These are phyloP conservation scores for Drosophila rhopaloa DNA, from an alignment of 1,140 invertebrate species.

Conservation along the genomic window DNA sequence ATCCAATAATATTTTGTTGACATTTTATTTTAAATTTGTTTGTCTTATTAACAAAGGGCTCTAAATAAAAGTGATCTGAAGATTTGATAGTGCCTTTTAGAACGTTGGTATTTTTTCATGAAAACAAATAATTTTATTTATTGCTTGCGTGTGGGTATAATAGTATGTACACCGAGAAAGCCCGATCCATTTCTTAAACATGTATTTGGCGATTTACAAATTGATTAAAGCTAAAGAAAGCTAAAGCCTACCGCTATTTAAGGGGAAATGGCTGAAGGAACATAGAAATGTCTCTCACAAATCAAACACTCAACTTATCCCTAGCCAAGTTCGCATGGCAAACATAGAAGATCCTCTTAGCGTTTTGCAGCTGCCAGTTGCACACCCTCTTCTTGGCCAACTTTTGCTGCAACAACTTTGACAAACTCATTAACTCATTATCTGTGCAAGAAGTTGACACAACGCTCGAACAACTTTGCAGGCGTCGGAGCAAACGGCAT, in stretches of 20 bases:
- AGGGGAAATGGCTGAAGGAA: neutral
- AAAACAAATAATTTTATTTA: neutral
- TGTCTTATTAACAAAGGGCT: too few relatives aligned
- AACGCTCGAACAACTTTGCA: conserved; percentile 60
- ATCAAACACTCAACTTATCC: neutral
- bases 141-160: neutral
- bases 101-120: too few relatives aligned
- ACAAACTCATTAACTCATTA: conserved; percentile 76
- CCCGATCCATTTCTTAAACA: too few relatives aligned
- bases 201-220: too few relatives aligned
- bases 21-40: too few relatives aligned
- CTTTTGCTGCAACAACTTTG: conserved; percentile 52
- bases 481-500: conserved; percentile 52
- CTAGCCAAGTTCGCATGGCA: conserved; percentile 35
- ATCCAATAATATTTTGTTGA: too few relatives aligned
- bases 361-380: conserved; percentile 18
- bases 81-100: too few relatives aligned
- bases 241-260: conserved; percentile 7
- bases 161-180: too few relatives aligned
- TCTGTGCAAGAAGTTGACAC: conserved; percentile 69
- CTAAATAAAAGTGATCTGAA: too few relatives aligned
- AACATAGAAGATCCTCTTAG: conserved; percentile 17
- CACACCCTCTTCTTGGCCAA: conserved; percentile 16
- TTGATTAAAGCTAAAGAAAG: too few relatives aligned
- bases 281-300: conserved; percentile 7